Base-by-base conservation (phyloP, 1,140 invertebrate species). In the Onthophagus taurus region DNA sequence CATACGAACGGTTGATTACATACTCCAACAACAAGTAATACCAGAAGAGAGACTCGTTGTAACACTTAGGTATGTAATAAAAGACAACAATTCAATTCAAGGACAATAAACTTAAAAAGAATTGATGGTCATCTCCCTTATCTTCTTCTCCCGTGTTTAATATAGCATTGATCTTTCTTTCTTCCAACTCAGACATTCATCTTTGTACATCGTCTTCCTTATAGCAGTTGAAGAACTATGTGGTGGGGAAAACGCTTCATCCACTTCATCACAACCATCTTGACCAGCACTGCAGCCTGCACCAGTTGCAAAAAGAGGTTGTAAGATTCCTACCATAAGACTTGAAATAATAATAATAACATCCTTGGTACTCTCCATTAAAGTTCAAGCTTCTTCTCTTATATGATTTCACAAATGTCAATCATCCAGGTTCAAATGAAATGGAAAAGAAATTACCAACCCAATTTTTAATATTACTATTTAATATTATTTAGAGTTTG, bases 331-430 rank as follows among this genome's bases (percentile, higher is more conserved):
- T 36, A 36, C 18, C 34, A 19, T 20, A 36, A 12, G 34, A 8
- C 34, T 36, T 36, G 18, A 18, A 36, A 36, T 13, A 36, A 36
- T 36, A 7, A 36, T n/a, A n/a, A n/a, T n/a, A n/a, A n/a, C 34
- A 13, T 36, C 34, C 17, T 18, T 4, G 34, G 34, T 36, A 12
- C 14, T 17, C 19, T 36, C 34, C 13, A 36, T 36, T 7, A 36
- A 18, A 18, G 18, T 20, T 36, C 6, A 36, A 36, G 19, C 5
- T 36, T 36, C 13, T 19, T 7, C 5, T 20, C 19, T 36, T 36
- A n/a, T n/a, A n/a, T n/a, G n/a, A n/a, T 26, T 6, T 26, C 6
- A 26, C 24, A n/a, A n/a, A n/a, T n/a, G n/a, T n/a, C n/a, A n/a
- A n/a, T n/a, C n/a, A n/a, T n/a, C n/a, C n/a, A n/a, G n/a, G n/a